Percentiles rank a stretch among this genome's conserved stretches.
phyloP scores from a whole-genome alignment of 2,888 invertebrate genomes.

The Ichneumoninae sp. region DNA sequence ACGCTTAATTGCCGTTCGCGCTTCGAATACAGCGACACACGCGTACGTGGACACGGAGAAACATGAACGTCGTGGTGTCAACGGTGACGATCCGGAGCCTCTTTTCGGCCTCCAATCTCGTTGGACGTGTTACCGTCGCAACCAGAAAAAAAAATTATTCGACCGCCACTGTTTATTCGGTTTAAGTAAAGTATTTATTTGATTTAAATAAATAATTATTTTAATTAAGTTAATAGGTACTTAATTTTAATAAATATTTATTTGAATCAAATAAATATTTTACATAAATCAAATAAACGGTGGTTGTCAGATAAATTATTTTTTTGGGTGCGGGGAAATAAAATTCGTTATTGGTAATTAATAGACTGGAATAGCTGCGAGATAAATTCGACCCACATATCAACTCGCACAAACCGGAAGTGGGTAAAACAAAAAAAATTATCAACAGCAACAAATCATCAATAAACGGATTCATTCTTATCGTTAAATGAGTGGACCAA shows the following conservation, averaged over 20 bases:
- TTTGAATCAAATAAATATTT: too few relatives aligned
- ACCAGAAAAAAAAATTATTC: too few relatives aligned
- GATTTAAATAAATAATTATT: too few relatives aligned
- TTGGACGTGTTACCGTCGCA: not conserved
- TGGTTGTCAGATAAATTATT: too few relatives aligned
- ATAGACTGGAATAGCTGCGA: not conserved
- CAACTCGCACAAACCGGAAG: not conserved
- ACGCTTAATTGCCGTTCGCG: constrained; percentile 64
- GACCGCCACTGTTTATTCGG: too few relatives aligned
- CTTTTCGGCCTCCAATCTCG: not conserved
- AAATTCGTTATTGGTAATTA: not conserved
- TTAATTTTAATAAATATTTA: too few relatives aligned
- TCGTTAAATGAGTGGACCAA: not conserved
- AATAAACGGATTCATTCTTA: not conserved
- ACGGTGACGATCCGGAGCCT: not conserved
- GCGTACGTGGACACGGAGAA: not conserved
- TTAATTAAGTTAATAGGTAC: too few relatives aligned
- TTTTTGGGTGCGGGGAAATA: too few relatives aligned
- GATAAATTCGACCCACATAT: not conserved
- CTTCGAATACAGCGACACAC: constrained; percentile 26
- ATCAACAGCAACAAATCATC: not conserved
- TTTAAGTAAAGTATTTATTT: too few relatives aligned
- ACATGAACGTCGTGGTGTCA: not conserved
- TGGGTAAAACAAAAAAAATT: not conserved
- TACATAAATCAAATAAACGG: too few relatives aligned